Conservation (phyloP, 2,113 vertebrate genomes). For the Callaeas wilsoni region DNA sequence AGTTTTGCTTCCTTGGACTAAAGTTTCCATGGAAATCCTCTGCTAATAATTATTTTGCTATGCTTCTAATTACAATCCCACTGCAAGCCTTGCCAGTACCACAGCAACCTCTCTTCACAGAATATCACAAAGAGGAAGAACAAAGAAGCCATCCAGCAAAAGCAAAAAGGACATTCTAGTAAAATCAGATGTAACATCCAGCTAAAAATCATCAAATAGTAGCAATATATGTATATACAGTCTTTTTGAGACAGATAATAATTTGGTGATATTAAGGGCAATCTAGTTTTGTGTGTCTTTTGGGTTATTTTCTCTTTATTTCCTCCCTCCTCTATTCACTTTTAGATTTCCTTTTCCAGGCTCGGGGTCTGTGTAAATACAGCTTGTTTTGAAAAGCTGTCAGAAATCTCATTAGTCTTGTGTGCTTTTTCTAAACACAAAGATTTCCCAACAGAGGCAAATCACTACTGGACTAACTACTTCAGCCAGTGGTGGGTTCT, state of each 20-base stretch:
- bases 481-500: neutral
- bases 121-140: neutral
- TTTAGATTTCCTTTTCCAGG: neutral
- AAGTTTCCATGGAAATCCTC: conserved; percentile 57
- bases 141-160: neutral
- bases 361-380: neutral
- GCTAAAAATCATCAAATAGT: neutral
- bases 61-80: conserved; percentile 55
- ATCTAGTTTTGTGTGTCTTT: neutral
- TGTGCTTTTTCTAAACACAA: neutral
- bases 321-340: neutral
- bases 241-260: neutral
- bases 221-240: neutral
- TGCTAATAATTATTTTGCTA: conserved; percentile 65
- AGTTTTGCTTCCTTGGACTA: conserved; percentile 17
- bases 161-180: neutral
- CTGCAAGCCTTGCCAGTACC: conserved; percentile 35
- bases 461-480: neutral
- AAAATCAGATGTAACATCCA: neutral
- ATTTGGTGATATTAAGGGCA: neutral
- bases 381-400: neutral
- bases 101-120: neutral
- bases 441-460: neutral
- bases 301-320: too few relatives aligned
- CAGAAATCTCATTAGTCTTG: neutral